Conservation (phyloP, 2,113 vertebrate genomes). For the Callionymus lyra region DNA sequence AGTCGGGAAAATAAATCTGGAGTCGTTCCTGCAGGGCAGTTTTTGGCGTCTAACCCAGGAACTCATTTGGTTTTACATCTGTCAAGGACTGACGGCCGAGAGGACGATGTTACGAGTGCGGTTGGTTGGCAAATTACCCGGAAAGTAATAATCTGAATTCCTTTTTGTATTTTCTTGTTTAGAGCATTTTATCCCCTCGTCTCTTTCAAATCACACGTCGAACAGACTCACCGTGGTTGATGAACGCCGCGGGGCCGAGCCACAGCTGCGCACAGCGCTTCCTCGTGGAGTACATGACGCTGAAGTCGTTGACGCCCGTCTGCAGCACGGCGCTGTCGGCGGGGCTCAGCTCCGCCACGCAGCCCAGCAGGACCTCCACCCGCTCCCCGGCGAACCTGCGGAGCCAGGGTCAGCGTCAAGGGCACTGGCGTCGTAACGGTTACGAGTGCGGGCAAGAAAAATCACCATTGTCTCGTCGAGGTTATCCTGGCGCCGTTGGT, state of each 20-base stretch:
- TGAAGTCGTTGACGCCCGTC: conserved; percentile 86
- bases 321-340: conserved; percentile 74
- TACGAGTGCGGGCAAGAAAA: no score
- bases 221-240: conserved; percentile 80
- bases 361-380: conserved; percentile 80
- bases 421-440: background rate
- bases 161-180: no score
- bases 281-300: conserved; percentile 89
- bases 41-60: no score
- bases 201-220: background rate
- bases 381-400: conserved; percentile 76
- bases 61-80: no score
- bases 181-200: no score
- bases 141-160: no score
- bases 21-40: no score
- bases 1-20: no score
- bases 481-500: conserved; percentile 87
- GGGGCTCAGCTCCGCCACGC: conserved; percentile 80
- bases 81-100: no score
- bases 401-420: background rate
- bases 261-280: conserved; percentile 85
- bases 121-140: no score
- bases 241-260: conserved; percentile 87
- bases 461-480: conserved; percentile 77
- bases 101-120: no score